Evolutionary conservation across 2,888 invertebrate species (phyloP).

Genomic region (Epinotia demarniana): DNA sequence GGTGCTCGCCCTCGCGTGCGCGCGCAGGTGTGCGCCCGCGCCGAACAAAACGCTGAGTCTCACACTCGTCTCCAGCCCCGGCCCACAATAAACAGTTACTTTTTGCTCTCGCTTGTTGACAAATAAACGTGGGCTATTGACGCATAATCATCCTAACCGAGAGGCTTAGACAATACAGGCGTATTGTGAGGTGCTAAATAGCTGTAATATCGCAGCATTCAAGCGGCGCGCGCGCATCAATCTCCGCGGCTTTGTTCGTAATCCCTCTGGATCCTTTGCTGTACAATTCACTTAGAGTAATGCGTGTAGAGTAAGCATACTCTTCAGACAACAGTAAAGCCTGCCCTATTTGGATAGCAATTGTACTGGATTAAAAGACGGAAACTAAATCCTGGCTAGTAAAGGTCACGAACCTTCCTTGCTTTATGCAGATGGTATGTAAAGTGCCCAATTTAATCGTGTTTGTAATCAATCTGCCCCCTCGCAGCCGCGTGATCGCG

Average conservation of each 20-base stretch:
- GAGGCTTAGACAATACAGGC: constrained; percentile 24
- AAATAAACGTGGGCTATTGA: constrained; percentile 37
- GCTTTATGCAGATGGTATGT: constrained; percentile 2
- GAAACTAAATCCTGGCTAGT: neutral
- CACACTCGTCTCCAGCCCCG: constrained; percentile 7
- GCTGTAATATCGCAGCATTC: constrained; percentile 20
- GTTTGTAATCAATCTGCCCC: neutral
- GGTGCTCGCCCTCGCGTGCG: neutral
- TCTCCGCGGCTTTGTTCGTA: constrained; percentile 22
- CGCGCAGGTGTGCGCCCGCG: constrained; percentile 24
- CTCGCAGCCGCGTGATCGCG: constrained; percentile 11
- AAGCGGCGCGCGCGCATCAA: constrained; percentile 27
- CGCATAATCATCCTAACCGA: constrained; percentile 28
- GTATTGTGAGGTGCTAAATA: constrained; percentile 37
- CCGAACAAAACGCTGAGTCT: constrained; percentile 9
- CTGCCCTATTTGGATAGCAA: constrained; percentile 9
- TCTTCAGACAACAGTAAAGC: constrained; percentile 16
- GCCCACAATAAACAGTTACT: constrained; percentile 34
- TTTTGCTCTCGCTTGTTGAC: constrained; percentile 28
- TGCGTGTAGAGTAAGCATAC: constrained; percentile 3
- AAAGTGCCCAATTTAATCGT: neutral
- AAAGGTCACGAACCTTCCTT: neutral
- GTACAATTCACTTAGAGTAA: constrained; percentile 22
- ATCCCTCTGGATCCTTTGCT: constrained; percentile 4
- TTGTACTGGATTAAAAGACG: neutral